A percentile compares a stretch with the other conserved stretches of the same genome.
Evolutionary conservation across 1,140 invertebrate species (phyloP).

Genomic region (Subanguina moxae): DNA sequence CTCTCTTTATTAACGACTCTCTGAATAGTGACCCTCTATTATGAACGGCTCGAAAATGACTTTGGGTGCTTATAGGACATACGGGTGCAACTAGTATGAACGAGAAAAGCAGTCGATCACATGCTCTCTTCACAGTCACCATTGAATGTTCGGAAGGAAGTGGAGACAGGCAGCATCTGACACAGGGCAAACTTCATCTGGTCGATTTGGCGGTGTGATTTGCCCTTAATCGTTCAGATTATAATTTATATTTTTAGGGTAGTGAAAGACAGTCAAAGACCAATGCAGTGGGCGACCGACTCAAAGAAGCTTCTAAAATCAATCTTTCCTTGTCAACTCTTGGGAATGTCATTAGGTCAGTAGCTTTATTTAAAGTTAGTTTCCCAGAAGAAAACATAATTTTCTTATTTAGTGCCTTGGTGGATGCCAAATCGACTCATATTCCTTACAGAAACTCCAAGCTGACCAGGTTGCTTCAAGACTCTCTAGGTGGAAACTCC

Average conservation of each 20-base stretch:
- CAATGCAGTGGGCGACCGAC: slow-evolving; percentile 77
- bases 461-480: slow-evolving; percentile 82
- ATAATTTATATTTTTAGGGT: slow-evolving; percentile 31
- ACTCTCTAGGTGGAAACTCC: slow-evolving; percentile 89
- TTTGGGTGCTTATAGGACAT: slow-evolving; percentile 44
- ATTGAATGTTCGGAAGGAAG: slow-evolving; percentile 63
- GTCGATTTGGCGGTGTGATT: slow-evolving; percentile 75
- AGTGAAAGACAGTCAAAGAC: slow-evolving; percentile 68
- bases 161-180: slow-evolving; percentile 67
- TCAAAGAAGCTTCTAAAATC: slow-evolving; percentile 91
- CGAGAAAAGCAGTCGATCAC: slow-evolving; percentile 85
- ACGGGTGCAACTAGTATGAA: slow-evolving; percentile 87
- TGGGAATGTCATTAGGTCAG: slow-evolving; percentile 81
- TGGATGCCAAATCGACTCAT: slow-evolving; percentile 86
- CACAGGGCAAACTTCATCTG: slow-evolving; percentile 75
- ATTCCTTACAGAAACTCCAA: slow-evolving; percentile 93
- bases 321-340: slow-evolving; percentile 86
- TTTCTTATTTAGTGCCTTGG: slow-evolving; percentile 67
- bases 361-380: not conserved
- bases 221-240: slow-evolving; percentile 10
- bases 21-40: not conserved
- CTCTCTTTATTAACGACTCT: not conserved
- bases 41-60: no score
- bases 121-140: slow-evolving; percentile 84
- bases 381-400: not conserved